Evolutionary conservation across 2,797 vertebrate species (phyloP).

Genomic region (Malacoraja senta): DNA sequence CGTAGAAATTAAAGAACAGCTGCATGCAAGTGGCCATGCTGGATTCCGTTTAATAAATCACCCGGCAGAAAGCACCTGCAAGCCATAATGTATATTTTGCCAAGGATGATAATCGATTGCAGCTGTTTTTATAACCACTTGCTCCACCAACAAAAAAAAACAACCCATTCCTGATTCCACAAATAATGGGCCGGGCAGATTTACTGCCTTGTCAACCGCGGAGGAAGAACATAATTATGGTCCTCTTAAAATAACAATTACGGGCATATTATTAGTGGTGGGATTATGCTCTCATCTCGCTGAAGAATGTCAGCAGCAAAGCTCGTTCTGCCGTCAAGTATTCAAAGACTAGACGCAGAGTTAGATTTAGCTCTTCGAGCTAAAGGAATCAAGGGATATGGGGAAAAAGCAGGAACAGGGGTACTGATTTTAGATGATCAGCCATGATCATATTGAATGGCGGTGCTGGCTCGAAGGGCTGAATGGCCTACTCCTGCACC

Average conservation of each 20-base stretch:
- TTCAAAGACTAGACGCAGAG: neutral
- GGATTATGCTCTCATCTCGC: neutral
- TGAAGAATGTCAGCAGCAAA: neutral
- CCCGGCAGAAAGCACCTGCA: neutral
- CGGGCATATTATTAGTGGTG: neutral
- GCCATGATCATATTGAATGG: too few species aligned
- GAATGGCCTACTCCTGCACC: too few species aligned
- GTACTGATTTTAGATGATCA: too few species aligned
- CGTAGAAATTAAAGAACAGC: slow-evolving; percentile 1
- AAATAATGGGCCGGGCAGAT: neutral
- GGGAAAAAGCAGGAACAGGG: too few species aligned
- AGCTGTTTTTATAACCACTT: slow-evolving; percentile 26
- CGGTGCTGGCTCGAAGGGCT: too few species aligned
- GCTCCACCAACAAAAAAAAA: neutral
- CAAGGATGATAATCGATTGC: slow-evolving; percentile 28
- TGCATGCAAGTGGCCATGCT: neutral
- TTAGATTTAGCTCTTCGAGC: too few species aligned
- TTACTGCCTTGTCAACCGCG: neutral
- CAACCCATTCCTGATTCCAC: slow-evolving; percentile 9
- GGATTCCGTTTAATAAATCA: slow-evolving; percentile 1
- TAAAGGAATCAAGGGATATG: too few species aligned
- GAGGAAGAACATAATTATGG: slow-evolving; percentile 20
- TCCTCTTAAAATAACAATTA: slow-evolving; percentile 1
- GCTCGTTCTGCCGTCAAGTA: neutral
- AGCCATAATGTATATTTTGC: slow-evolving; percentile 6